phyloP scores from a whole-genome alignment of 2,113 vertebrate species.

The Tenebrosternarchus preto region DNA sequence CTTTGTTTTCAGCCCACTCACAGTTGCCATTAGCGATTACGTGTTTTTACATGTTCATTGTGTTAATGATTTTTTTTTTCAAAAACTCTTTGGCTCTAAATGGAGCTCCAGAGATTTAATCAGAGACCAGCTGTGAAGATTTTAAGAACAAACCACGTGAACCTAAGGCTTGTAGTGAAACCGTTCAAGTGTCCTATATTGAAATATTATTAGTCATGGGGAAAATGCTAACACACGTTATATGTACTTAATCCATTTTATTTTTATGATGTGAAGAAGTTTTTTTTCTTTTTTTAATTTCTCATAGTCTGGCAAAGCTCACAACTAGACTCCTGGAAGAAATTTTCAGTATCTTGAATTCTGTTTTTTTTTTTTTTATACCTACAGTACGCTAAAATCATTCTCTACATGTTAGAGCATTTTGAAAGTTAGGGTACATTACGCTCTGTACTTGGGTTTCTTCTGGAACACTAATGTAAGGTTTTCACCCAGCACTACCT shows the following conservation, averaged over 20 bases:
- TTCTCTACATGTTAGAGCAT: not conserved
- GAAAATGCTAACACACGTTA: not conserved
- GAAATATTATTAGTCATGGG: slow-evolving; percentile 9
- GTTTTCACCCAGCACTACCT: slow-evolving; percentile 35
- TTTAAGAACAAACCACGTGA: slow-evolving; percentile 35
- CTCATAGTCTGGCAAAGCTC: not conserved
- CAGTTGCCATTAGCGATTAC: not conserved
- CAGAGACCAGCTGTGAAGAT: slow-evolving; percentile 30
- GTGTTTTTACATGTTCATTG: slow-evolving; percentile 35
- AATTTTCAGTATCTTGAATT: not conserved
- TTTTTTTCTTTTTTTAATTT: slow-evolving; percentile 23
- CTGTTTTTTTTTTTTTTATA: slow-evolving; percentile 29
- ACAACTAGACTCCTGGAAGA: not conserved
- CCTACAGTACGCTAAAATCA: slow-evolving; percentile 14
- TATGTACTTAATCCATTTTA: slow-evolving; percentile 6
- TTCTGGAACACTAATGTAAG: slow-evolving; percentile 45
- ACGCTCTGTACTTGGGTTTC: slow-evolving; percentile 37
- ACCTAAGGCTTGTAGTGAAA: slow-evolving; percentile 2
- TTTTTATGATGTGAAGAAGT: slow-evolving; percentile 35
- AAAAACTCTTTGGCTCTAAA: slow-evolving; percentile 19
- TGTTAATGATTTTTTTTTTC: slow-evolving; percentile 34
- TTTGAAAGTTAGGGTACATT: slow-evolving; percentile 30
- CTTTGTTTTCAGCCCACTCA: not conserved
- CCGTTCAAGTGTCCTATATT: not conserved
- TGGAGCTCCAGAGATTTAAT: slow-evolving; percentile 16